Evolutionary conservation across 2,797 vertebrate species (phyloP).

Genomic region (Bradypus variegatus): DNA sequence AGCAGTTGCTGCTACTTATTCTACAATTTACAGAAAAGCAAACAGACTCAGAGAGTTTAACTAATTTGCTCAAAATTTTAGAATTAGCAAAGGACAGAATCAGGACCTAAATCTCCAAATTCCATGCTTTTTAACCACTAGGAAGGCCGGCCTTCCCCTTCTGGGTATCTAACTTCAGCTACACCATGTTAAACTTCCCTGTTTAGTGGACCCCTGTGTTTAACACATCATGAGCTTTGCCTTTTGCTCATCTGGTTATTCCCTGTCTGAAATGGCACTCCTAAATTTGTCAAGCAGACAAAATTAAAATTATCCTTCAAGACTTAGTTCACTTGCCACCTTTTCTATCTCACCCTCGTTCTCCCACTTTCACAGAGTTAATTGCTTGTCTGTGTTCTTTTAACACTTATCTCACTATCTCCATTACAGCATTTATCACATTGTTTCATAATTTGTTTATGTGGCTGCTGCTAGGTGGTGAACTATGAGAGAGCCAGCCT

Average conservation of each 20-base stretch:
- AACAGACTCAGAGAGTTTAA: slow-evolving; percentile 1
- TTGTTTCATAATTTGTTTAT: slow-evolving; percentile 43
- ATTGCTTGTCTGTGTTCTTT: slow-evolving; percentile 45
- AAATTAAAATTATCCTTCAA: slow-evolving; percentile 33
- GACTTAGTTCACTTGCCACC: background rate
- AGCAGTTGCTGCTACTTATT: background rate
- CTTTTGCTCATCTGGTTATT: slow-evolving; percentile 1
- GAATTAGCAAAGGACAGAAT: background rate
- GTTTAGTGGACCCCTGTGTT: background rate
- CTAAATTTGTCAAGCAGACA: background rate
- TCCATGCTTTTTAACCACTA: background rate
- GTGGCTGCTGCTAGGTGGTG: slow-evolving; percentile 25
- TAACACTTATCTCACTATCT: slow-evolving; percentile 49
- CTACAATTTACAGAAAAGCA: background rate
- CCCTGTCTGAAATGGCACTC: background rate
- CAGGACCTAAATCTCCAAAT: background rate
- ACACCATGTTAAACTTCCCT: background rate
- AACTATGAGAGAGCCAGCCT: background rate
- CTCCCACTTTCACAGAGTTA: slow-evolving; percentile 49
- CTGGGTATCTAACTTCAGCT: background rate
- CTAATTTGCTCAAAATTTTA: background rate
- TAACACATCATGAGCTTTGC: background rate
- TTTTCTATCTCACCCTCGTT: slow-evolving; percentile 34
- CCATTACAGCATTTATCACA: slow-evolving; percentile 53
- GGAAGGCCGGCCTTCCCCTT: background rate